Percentiles rank a stretch among this genome's conserved stretches.
phyloP scores from a whole-genome alignment of 2,888 invertebrate species.

The Oasisia sp. region DNA sequence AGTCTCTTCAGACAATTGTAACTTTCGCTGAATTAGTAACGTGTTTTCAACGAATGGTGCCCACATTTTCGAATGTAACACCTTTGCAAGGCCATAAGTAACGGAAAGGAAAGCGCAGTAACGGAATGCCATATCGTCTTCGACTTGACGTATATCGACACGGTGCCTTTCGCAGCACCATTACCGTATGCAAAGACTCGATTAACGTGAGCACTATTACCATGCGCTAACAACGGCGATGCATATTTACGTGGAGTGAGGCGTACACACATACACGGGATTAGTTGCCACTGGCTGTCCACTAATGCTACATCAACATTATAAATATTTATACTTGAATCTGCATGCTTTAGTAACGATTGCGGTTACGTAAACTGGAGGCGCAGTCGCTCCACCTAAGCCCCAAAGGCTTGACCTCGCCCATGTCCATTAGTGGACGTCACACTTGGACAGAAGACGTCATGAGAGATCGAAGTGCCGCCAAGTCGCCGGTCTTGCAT shows the following conservation, averaged over 20 bases:
- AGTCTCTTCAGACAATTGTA: no score
- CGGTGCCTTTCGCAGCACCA: no score
- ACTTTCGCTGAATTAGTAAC: no score
- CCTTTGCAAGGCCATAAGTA: no score
- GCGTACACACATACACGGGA: not conserved
- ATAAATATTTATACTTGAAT: constrained; percentile 17
- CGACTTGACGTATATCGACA: no score
- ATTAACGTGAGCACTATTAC: not conserved
- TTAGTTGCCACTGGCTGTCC: not conserved
- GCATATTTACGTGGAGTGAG: not conserved
- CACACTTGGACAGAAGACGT: not conserved
- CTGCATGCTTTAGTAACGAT: not conserved
- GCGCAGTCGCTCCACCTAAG: not conserved
- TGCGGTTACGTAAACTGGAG: not conserved
- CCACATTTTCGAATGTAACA: no score
- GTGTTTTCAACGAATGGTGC: no score
- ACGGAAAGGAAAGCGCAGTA: no score
- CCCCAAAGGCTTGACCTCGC: not conserved
- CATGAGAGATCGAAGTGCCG: not conserved
- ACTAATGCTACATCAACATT: not conserved
- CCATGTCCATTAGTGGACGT: not conserved
- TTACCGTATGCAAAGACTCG: no score
- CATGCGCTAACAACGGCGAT: not conserved
- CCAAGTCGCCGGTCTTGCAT: not conserved
- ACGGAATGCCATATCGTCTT: no score